Percentiles rank a stretch among this genome's conserved stretches.
Evolutionary conservation across 2,797 vertebrate genomes (phyloP).

Genomic region (Forpus xanthops): DNA sequence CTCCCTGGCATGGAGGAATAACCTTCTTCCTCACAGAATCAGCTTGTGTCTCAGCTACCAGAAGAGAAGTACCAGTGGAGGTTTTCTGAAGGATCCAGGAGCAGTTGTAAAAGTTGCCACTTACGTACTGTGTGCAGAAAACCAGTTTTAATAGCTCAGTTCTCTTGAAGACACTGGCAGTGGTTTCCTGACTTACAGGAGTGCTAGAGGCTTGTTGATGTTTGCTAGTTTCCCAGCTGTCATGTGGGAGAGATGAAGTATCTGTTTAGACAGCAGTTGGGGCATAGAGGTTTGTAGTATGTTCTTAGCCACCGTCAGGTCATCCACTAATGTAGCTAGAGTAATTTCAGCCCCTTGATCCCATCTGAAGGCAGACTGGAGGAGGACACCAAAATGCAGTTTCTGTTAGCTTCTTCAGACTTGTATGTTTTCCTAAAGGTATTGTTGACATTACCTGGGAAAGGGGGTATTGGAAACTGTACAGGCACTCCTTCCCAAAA

Average conservation of each 20-base stretch:
- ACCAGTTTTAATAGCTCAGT: accelerated
- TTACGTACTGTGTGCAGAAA: neutral
- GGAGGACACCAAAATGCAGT: neutral
- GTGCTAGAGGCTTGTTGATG: neutral
- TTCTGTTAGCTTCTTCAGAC: neutral
- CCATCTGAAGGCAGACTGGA: neutral
- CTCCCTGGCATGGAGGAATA: accelerated
- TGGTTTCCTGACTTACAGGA: neutral
- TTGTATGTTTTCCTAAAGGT: neutral
- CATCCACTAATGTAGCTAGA: neutral
- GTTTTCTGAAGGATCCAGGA: neutral
- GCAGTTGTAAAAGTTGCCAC: neutral
- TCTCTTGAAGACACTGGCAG: neutral
- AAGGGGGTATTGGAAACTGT: neutral
- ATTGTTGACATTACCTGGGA: neutral
- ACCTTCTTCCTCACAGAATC: neutral
- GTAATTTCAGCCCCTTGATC: neutral
- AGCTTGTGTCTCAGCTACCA: neutral
- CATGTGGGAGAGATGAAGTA: neutral
- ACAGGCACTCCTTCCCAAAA: neutral
- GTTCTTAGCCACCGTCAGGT: neutral
- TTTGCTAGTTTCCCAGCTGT: neutral
- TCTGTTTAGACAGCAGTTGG: neutral
- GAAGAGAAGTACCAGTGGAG: neutral
- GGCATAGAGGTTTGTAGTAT: neutral